Percentiles rank a stretch among this genome's conserved stretches.
Conservation (phyloP, 2,797 vertebrate genomes). For the Urosaurus nigricauda region DNA sequence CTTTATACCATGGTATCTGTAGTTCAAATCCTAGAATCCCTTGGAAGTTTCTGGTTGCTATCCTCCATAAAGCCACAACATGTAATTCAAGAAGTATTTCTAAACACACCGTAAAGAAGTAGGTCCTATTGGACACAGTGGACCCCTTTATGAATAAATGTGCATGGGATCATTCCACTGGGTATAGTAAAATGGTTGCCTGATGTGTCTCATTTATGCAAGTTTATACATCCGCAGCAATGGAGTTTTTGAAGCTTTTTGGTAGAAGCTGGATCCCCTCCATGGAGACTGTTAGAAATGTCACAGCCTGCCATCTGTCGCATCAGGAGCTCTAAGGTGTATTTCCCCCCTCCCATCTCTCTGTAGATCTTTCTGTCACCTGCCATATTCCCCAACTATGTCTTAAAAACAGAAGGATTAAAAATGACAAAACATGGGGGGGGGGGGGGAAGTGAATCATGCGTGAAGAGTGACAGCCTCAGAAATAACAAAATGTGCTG, state of each 20-base stretch:
- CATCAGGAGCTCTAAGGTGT: constrained; percentile 62
- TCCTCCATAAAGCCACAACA: not conserved
- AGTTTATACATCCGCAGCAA: constrained; percentile 35
- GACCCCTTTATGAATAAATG: not conserved
- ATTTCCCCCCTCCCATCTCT: constrained; percentile 53
- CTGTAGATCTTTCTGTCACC: constrained; percentile 65
- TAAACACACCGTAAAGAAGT: not conserved
- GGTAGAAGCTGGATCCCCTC: constrained; percentile 56
- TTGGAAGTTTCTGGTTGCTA: not conserved
- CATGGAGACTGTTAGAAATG: constrained; percentile 63
- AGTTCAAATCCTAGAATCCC: not conserved
- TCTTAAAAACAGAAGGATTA: constrained; percentile 74
- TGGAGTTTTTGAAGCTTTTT: constrained; percentile 59
- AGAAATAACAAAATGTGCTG: constrained; percentile 73
- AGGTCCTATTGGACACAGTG: not conserved
- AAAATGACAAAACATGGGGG: constrained; percentile 76
- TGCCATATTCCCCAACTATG: constrained; percentile 62
- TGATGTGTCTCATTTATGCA: constrained; percentile 45
- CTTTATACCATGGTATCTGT: not conserved
- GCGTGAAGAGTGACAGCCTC: constrained; percentile 65
- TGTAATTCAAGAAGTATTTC: not conserved
- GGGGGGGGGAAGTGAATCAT: constrained; percentile 75
- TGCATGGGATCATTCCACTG: not conserved
- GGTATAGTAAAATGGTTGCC: constrained; percentile 5
- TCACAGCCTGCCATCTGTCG: constrained; percentile 58